Conservation (phyloP, 2,113 vertebrate genomes). For the Prinia subflava region DNA sequence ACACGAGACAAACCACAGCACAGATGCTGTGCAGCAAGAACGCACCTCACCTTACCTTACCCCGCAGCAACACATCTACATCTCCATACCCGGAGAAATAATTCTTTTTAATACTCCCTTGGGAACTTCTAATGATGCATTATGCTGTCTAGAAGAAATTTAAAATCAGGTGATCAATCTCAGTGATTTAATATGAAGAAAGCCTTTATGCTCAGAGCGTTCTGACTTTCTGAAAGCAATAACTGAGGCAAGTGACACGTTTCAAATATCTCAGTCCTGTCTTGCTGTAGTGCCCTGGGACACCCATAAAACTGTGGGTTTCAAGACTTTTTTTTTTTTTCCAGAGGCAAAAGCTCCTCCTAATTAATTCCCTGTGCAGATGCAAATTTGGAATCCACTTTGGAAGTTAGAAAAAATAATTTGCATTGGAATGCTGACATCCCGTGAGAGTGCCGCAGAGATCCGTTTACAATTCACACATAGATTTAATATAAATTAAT, state of each 20-base stretch:
- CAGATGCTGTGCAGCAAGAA: neutral
- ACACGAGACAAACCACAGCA: neutral
- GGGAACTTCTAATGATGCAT: neutral
- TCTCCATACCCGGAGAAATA: neutral
- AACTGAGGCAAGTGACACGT: neutral
- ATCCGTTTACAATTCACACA: neutral
- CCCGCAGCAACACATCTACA: neutral
- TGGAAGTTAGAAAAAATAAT: slow-evolving; percentile 1
- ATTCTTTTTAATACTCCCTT: neutral
- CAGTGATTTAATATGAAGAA: neutral
- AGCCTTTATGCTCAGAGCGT: neutral
- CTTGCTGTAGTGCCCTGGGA: neutral
- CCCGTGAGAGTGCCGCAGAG: neutral
- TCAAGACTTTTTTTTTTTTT: neutral
- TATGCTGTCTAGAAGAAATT: neutral
- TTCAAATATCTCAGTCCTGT: neutral
- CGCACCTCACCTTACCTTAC: neutral
- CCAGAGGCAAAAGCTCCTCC: neutral
- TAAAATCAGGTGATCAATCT: neutral
- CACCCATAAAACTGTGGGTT: neutral
- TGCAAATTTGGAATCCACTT: neutral
- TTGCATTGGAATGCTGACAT: neutral
- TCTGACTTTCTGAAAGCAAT: neutral
- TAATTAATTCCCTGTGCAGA: neutral
- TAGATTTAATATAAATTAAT: neutral